phyloP scores from a whole-genome alignment of 2,797 vertebrate species.

The Danio albolineatus region DNA sequence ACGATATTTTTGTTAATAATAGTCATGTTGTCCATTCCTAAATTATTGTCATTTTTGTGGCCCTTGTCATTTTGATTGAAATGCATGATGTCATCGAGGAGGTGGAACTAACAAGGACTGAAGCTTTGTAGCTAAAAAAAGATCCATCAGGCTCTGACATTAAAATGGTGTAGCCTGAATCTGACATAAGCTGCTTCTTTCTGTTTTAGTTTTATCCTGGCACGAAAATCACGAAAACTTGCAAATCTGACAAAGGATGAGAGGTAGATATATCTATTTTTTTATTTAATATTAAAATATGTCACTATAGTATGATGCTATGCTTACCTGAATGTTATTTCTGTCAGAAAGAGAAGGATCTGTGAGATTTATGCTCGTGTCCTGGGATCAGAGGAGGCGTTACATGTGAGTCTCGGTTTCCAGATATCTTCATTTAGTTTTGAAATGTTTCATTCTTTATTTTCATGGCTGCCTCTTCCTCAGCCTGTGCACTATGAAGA shows the following conservation, averaged over 20 bases:
- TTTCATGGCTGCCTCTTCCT: constrained; percentile 47
- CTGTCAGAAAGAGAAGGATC: constrained; percentile 84
- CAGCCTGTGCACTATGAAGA: constrained; percentile 98
- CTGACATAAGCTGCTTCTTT: no score
- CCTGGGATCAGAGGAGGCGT: constrained; percentile 88
- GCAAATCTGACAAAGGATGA: constrained; percentile 87
- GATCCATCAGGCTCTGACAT: no score
- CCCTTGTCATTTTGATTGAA: no score
- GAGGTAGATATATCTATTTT: constrained; percentile 77
- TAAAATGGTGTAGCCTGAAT: no score
- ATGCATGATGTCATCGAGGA: no score
- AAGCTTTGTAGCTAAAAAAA: no score
- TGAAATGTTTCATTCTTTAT: neutral
- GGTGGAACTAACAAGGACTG: no score
- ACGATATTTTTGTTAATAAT: no score
- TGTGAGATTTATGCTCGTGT: constrained; percentile 94
- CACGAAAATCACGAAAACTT: constrained; percentile 89
- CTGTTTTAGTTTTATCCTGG: constrained; percentile 90
- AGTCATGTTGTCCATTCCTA: no score
- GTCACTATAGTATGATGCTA: neutral
- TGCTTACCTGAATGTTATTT: constrained; percentile 24
- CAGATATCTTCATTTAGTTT: constrained; percentile 3
- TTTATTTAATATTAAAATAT: constrained; percentile 25
- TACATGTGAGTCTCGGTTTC: constrained; percentile 83
- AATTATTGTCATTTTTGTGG: no score